Percentiles rank a stretch among this genome's conserved stretches.
These are phyloP conservation scores for Columbina picui DNA, from an alignment of 2,113 vertebrate genomes.

Conservation along the genomic window DNA sequence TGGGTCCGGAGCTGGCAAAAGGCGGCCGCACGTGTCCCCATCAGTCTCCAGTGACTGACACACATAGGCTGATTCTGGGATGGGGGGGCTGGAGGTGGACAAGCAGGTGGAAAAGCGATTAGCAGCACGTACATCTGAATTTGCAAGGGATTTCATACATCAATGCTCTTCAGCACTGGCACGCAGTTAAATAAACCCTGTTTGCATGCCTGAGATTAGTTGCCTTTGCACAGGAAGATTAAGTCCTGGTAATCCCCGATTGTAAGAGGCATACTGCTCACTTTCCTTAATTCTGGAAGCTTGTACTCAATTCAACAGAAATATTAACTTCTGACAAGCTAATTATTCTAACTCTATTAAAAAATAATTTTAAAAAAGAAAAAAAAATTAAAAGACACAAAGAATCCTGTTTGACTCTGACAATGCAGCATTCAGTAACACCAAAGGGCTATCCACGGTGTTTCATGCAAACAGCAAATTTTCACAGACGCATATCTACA, in stretches of 20 bases:
- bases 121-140: constrained; percentile 67
- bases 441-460: background rate
- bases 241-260: constrained; percentile 27
- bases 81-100: constrained; percentile 30
- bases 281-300: background rate
- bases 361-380: too few species aligned
- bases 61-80: constrained; percentile 16
- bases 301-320: constrained; percentile 20
- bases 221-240: constrained; percentile 37
- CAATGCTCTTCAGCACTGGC: constrained; percentile 57
- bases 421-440: background rate
- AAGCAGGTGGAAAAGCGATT: constrained; percentile 77
- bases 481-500: background rate
- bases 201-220: constrained; percentile 63
- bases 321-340: constrained; percentile 35
- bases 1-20: constrained; percentile 61
- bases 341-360: too few species aligned
- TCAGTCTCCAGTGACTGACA: constrained; percentile 72
- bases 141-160: constrained; percentile 71
- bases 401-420: background rate
- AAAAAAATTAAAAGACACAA: background rate
- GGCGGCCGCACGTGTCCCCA: constrained; percentile 74
- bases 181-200: constrained; percentile 50
- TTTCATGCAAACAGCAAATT: background rate
- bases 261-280: background rate